Conservation (phyloP, 1,140 invertebrate species). For the Pachyrhynchus sulphureomaculatus region DNA sequence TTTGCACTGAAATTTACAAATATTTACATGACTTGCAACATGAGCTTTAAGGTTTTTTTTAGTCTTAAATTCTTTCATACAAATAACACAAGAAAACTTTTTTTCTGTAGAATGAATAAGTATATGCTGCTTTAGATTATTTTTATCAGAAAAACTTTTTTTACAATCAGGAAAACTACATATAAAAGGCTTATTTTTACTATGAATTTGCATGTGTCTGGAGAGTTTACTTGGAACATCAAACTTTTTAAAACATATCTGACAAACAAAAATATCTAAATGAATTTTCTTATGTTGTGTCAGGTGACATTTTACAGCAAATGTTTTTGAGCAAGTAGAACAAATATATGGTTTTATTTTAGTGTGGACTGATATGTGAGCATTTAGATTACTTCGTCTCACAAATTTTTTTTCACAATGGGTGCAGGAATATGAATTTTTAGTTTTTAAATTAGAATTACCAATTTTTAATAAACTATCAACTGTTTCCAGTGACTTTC, state of each 20-base stretch:
- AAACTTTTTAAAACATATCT: constrained; percentile 2
- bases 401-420: constrained; percentile 11
- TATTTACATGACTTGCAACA: neutral
- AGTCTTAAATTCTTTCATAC: constrained; percentile 1
- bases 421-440: neutral
- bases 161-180: neutral
- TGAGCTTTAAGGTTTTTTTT: constrained; percentile 7
- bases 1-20: neutral
- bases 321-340: constrained; percentile 1
- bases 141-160: constrained; percentile 5
- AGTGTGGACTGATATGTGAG: constrained; percentile 3
- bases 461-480: neutral
- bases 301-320: constrained; percentile 5
- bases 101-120: neutral
- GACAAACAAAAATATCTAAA: neutral
- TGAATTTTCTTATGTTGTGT: constrained; percentile 9
- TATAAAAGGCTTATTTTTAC: neutral
- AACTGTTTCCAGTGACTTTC: neutral
- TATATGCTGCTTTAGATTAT: constrained; percentile 2
- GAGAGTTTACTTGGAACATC: constrained; percentile 6
- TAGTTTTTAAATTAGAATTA: neutral
- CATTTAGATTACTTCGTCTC: neutral
- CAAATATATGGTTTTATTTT: neutral
- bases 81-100: constrained; percentile 3
- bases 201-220: constrained; percentile 6